phyloP scores from a whole-genome alignment of 2,888 invertebrate genomes.

The Napeogenes sylphis region DNA sequence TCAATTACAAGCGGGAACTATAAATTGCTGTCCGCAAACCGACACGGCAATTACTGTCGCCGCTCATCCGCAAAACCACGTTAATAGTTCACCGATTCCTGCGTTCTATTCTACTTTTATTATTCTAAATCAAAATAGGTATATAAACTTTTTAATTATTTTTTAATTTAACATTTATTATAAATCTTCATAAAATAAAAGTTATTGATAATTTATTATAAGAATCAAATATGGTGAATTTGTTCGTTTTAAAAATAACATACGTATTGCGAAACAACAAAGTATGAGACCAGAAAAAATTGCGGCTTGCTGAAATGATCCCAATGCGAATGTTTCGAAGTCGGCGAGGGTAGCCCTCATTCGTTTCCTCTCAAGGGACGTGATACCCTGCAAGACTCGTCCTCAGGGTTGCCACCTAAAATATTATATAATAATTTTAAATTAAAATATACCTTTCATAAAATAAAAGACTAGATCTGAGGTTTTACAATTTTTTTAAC shows the following conservation, averaged over 20 bases:
- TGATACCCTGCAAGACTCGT: constrained; percentile 46
- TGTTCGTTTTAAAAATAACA: constrained; percentile 3
- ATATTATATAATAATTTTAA: too few species aligned
- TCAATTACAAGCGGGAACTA: constrained; percentile 67
- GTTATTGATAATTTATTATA: background rate
- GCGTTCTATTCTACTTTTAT: constrained; percentile 60
- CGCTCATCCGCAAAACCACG: constrained; percentile 75
- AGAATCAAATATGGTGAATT: background rate
- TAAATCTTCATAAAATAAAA: too few species aligned
- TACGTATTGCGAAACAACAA: background rate
- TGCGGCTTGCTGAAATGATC: constrained; percentile 27
- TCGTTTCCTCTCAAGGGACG: constrained; percentile 58
- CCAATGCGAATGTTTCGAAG: constrained; percentile 43
- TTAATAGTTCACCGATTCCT: constrained; percentile 71
- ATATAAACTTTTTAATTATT: too few species aligned
- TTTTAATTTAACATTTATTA: too few species aligned
- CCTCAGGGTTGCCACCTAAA: constrained; percentile 32
- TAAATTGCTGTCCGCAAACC: constrained; percentile 71
- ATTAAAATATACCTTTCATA: too few species aligned
- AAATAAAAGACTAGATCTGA: too few species aligned
- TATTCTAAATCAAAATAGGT: constrained; percentile 29
- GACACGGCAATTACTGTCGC: constrained; percentile 75
- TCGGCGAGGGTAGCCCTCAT: constrained; percentile 53
- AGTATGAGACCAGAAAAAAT: constrained; percentile 25
- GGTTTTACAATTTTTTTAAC: too few species aligned